Evolutionary conservation across 2,113 vertebrate species (phyloP).

Genomic region (Meleagris gallopavo): DNA sequence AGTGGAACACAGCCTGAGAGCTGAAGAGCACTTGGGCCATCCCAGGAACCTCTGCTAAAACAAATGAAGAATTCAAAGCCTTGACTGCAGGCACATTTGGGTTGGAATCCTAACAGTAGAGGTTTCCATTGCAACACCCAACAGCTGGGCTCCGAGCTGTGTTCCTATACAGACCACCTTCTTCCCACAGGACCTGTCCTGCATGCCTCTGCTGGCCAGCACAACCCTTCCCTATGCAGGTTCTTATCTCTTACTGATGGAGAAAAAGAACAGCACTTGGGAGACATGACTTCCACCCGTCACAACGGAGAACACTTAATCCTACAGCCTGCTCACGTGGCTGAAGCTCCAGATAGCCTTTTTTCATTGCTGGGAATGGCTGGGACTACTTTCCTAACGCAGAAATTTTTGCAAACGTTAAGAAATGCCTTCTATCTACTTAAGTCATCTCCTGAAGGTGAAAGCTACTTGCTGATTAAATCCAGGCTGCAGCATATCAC

Average conservation of each 20-base stretch:
- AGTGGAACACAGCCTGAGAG: background rate
- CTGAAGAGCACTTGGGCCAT: background rate
- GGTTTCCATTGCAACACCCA: background rate
- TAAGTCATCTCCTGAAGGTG: background rate
- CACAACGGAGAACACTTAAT: slow-evolving; percentile 25
- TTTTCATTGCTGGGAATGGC: background rate
- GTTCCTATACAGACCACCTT: background rate
- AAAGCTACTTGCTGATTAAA: background rate
- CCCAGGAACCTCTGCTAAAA: background rate
- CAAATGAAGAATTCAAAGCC: background rate
- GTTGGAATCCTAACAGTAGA: background rate
- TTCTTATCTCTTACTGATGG: background rate
- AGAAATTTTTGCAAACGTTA: background rate
- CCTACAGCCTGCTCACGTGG: background rate
- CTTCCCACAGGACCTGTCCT: background rate
- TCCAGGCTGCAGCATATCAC: background rate
- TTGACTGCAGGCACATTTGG: fast-evolving
- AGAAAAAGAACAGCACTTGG: background rate
- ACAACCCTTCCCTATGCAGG: background rate
- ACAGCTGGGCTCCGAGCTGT: background rate
- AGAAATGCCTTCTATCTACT: background rate
- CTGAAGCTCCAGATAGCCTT: background rate
- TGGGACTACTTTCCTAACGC: background rate
- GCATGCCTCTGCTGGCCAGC: background rate
- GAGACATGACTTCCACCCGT: background rate